Base-by-base conservation (phyloP, 2,888 invertebrate genomes). In the Coleophora deauratella region DNA sequence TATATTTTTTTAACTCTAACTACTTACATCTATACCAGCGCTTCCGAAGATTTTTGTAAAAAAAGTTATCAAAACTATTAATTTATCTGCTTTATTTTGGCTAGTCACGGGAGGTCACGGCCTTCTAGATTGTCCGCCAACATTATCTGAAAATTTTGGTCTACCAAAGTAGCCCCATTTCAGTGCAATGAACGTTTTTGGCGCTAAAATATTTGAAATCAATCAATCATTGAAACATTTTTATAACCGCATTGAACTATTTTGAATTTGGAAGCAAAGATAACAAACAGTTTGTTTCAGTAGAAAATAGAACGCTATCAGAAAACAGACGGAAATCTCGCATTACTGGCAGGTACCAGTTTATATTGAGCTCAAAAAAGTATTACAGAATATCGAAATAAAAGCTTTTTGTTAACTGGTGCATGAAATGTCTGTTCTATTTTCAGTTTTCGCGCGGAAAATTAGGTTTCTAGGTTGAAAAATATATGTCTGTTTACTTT, bases 381-480 rank as follows among this genome's bases (percentile, higher is more conserved):
- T 3, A 28, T 30, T 15, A 21, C 6, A 6, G 6, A 21, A 3
- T 21, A 21, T 3, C 21, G 21, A 21, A n/a, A 21, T 21, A 21
- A 21, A 4, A 37, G 43, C 8, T 43, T 42, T 38, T 21, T 7
- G 9, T 28, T 12, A 9, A 9, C 34, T 45, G 43, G 38, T 33
- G 28, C 13, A 37, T 27, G 13, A 32, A 40, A 35, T 41, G 32
- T 44, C 33, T 42, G 44, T 40, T 46, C 50, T 41, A 50, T 48
- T 48, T 45, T 38, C 44, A 35, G 44, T 27, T 46, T 50, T 38
- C 43, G 37, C 42, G 41, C 28, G 52, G 48, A 58, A 21, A 73
- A 72, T 63, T 60, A 45, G 75, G 75, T 75, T 69, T 71, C 54
- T 63, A 51, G 73, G 73, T 62, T 67, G 63, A 66, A 65, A 65